Evolutionary conservation across 2,888 invertebrate genomes (phyloP).

Genomic region (Hoplodrina blanda): DNA sequence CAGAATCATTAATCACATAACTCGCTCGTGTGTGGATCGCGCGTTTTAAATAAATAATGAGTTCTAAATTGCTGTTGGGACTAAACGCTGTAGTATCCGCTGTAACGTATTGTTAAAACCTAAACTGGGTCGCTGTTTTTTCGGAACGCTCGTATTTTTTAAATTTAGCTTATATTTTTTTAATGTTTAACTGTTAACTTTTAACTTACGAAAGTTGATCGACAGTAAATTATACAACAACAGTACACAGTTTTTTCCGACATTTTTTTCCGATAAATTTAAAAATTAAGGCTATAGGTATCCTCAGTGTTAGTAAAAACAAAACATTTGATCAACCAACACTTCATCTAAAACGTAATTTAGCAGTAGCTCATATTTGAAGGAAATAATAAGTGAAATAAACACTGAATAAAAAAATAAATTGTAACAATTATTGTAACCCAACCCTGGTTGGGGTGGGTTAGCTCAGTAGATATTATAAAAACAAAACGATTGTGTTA

Average conservation of each 20-base stretch:
- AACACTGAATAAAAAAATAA: constrained; percentile 34
- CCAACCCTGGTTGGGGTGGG: constrained; percentile 17
- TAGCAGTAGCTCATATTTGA: neutral
- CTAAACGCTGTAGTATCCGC: constrained; percentile 33
- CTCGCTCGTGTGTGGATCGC: constrained; percentile 49
- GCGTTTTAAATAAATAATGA: constrained; percentile 64
- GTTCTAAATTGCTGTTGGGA: constrained; percentile 60
- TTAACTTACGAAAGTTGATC: neutral
- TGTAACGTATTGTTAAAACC: constrained; percentile 54
- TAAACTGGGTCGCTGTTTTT: constrained; percentile 43
- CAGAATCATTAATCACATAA: constrained; percentile 62
- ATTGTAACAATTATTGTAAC: constrained; percentile 34
- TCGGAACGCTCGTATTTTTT: constrained; percentile 34
- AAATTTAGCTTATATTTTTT: constrained; percentile 10
- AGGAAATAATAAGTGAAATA: constrained; percentile 14
- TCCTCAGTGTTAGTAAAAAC: neutral
- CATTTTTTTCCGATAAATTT: neutral
- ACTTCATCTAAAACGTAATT: neutral
- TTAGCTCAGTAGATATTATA: constrained; percentile 44
- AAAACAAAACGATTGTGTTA: constrained; percentile 52
- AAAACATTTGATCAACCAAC: neutral
- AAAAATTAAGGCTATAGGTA: too few species aligned
- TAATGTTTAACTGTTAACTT: neutral
- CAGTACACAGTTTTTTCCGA: too few species aligned
- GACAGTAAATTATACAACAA: neutral